Evolutionary conservation across 2,888 invertebrate species (phyloP), one percentile per base, ranked within the genome.

Genomic region (Scaptomyza reducta): DNA sequence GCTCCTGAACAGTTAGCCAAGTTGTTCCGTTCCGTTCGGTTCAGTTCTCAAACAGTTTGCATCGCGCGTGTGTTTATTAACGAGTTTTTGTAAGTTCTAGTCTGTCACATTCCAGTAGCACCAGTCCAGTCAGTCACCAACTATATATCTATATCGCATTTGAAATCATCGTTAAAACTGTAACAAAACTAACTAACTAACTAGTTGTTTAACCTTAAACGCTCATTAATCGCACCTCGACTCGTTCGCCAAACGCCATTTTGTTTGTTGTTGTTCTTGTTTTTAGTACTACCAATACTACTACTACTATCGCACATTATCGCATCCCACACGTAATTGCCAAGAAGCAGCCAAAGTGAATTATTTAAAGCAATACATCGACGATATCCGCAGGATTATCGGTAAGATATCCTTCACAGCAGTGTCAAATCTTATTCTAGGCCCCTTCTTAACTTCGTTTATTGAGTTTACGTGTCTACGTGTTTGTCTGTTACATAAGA

Each of bases 311-410:
- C 67, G 71, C 63, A 75, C 68, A 74, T 76, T 73, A 62, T 77
- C 58, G 74, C 40, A 53, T 47, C 31, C 46, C 77, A 66, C 67
- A 76, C 72, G 73, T 71, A 42, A 64, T 59, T 64, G 67, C 27
- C 57, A 49, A 79, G 88, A 90, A 90, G 78, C 90, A 89, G 90
- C 87, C 92, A 92, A 91, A 91, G 91, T 92, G 92, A 91, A 92
- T 91, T 89, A 90, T 89, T 81, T 92, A 89, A 91, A 87, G 92
- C 92, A 92, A 90, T 92, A 92, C 89, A 90, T 92, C 89, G 92
- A 92, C 90, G 92, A 92, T 89, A 91, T 92, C 91, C 92, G 92
- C 90, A 91, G 91, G 89, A 90, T 92, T 77, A 92, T 92, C 91
- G 92, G 92, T 92, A 91, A 92, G 92, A 89, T 55, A 70, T 62